Conservation (phyloP, 2,797 vertebrate genomes). For the Acanthiza pusilla region DNA sequence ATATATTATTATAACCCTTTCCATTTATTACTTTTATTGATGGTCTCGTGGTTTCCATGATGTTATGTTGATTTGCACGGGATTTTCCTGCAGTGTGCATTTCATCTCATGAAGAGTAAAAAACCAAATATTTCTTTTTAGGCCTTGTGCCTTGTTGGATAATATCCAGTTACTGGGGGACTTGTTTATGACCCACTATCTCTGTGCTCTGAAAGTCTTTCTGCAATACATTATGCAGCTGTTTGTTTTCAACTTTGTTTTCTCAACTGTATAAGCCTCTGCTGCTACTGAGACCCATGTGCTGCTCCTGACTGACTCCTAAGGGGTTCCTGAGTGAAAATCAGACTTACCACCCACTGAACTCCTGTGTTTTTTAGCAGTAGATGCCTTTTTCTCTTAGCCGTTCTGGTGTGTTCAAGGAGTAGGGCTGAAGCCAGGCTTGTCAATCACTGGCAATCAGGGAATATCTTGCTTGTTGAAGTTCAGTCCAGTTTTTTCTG, state of each 20-base stretch:
- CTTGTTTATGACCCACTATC: constrained; percentile 66
- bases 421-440: neutral
- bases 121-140: constrained; percentile 53
- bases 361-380: neutral
- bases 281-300: constrained; percentile 16
- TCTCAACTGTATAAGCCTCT: constrained; percentile 44
- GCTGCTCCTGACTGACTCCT: neutral
- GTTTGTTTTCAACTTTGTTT: constrained; percentile 67
- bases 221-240: constrained; percentile 58
- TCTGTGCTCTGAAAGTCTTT: constrained; percentile 33
- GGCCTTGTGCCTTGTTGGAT: constrained; percentile 50
- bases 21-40: constrained; percentile 66
- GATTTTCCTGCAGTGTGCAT: constrained; percentile 60
- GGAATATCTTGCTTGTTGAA: constrained; percentile 7
- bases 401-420: neutral
- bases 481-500: constrained; percentile 39
- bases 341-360: neutral
- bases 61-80: constrained; percentile 44
- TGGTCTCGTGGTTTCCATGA: constrained; percentile 53
- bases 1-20: constrained; percentile 64
- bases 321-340: neutral
- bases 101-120: constrained; percentile 50
- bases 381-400: neutral
- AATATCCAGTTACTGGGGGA: constrained; percentile 55
- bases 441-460: neutral